Conservation (phyloP, 2,113 vertebrate genomes). For the Neofelis nebulosa region DNA sequence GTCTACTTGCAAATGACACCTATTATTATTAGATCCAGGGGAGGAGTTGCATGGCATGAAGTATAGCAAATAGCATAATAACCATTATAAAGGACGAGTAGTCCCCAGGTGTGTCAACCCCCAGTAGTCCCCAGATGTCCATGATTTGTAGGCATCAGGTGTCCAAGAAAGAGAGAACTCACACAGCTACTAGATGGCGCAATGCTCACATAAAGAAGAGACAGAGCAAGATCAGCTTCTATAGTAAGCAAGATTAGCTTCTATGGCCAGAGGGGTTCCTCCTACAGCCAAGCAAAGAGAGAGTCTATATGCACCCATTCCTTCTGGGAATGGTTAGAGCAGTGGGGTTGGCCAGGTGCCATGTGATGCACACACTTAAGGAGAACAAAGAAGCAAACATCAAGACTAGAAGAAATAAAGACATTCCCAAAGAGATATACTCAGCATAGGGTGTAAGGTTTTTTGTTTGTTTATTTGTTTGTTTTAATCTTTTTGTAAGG, state of each 20-base stretch:
- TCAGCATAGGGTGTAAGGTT: not conserved
- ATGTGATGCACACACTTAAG: not conserved
- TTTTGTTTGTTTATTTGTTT: not conserved
- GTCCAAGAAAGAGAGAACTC: not conserved
- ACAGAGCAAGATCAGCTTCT: not conserved
- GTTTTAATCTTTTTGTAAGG: not conserved
- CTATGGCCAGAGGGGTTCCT: not conserved
- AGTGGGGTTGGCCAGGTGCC: not conserved
- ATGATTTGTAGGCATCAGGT: not conserved
- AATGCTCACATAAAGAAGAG: not conserved
- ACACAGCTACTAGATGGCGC: not conserved
- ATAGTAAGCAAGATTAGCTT: not conserved
- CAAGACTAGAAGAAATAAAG: not conserved
- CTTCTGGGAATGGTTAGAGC: not conserved
- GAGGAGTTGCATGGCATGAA: not conserved
- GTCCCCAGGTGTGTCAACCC: not conserved
- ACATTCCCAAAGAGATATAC: not conserved
- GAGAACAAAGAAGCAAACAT: not conserved
- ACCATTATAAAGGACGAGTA: not conserved
- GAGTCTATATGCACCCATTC: not conserved
- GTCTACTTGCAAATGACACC: not conserved
- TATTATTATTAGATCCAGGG: not conserved
- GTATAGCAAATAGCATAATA: not conserved
- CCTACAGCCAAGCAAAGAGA: rapidly evolving
- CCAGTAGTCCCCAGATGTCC: not conserved